Evolutionary conservation across 2,888 invertebrate species (phyloP).

Genomic region (Odontothrips loti): DNA sequence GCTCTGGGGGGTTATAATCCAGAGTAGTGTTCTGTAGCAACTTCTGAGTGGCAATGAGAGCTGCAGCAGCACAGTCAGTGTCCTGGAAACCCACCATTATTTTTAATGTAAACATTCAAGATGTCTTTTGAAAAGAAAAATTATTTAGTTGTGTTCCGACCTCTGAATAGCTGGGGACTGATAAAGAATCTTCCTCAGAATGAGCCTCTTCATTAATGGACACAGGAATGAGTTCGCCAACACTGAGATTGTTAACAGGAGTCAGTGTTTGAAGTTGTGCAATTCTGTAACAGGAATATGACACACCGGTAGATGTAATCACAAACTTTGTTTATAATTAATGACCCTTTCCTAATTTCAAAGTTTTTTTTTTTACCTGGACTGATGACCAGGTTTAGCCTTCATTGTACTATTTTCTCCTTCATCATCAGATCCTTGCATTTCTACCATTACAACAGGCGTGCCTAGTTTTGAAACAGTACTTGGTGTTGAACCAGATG

Average conservation of each 20-base stretch:
- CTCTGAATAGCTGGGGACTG: constrained; percentile 46
- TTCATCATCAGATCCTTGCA: constrained; percentile 34
- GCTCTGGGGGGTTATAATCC: constrained; percentile 33
- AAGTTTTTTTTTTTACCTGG: not conserved
- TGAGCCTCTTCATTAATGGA: constrained; percentile 43
- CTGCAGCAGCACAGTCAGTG: constrained; percentile 38
- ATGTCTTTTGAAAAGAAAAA: constrained; percentile 35
- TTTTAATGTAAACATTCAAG: not conserved
- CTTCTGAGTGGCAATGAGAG: constrained; percentile 38
- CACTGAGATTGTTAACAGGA: constrained; percentile 47
- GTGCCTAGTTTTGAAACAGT: not conserved
- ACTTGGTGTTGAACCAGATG: no score
- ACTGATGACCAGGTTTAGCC: not conserved
- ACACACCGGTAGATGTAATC: no score
- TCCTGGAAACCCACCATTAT: constrained; percentile 33
- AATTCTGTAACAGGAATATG: constrained; percentile 34
- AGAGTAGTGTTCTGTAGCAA: constrained; percentile 35
- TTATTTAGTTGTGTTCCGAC: constrained; percentile 37
- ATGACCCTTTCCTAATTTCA: not conserved
- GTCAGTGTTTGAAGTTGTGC: constrained; percentile 45
- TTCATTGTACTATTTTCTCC: constrained; percentile 35
- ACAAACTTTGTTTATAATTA: not conserved
- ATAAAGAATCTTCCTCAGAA: constrained; percentile 43
- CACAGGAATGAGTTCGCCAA: constrained; percentile 52
- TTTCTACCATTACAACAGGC: constrained; percentile 4